A percentile compares a stretch with the other conserved stretches of the same genome.
Conservation (phyloP, 1,140 invertebrate species). For the Triops longicaudatus region DNA sequence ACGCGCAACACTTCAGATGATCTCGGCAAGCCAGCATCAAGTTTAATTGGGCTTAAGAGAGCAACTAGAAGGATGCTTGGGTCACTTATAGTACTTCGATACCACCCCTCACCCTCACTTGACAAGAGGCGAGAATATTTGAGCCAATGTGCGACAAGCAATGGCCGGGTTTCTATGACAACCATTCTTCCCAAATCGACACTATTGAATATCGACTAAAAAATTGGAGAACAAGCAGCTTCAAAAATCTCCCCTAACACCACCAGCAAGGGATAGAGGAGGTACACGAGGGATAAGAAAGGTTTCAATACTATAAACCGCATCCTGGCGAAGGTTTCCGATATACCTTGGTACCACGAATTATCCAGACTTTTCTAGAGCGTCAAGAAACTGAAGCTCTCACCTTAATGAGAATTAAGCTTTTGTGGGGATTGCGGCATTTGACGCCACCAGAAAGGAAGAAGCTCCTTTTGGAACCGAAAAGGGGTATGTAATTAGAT, state of each 20-base stretch:
- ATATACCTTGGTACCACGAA: background rate
- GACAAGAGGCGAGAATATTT: background rate
- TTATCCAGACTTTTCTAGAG: background rate
- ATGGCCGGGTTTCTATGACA: conserved; percentile 14
- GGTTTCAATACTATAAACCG: background rate
- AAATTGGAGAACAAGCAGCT: background rate
- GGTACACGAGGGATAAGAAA: background rate
- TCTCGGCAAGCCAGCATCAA: conserved; percentile 5
- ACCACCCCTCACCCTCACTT: background rate
- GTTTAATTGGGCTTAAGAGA: conserved; percentile 12
- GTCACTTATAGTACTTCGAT: background rate
- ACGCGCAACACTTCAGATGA: background rate
- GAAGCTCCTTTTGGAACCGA: background rate
- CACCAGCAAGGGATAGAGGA: too few relatives aligned
- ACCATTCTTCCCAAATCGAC: background rate
- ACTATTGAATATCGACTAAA: conserved; percentile 4
- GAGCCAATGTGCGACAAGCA: conserved; percentile 7
- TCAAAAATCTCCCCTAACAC: background rate
- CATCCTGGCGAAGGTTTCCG: background rate
- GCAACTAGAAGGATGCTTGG: background rate
- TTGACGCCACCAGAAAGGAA: background rate
- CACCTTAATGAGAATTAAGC: conserved; percentile 6
- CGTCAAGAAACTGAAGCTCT: conserved; percentile 14
- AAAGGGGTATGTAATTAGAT: background rate
- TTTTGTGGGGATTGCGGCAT: background rate